phyloP scores from a whole-genome alignment of 2,888 invertebrate species.

The Dicycla oo region DNA sequence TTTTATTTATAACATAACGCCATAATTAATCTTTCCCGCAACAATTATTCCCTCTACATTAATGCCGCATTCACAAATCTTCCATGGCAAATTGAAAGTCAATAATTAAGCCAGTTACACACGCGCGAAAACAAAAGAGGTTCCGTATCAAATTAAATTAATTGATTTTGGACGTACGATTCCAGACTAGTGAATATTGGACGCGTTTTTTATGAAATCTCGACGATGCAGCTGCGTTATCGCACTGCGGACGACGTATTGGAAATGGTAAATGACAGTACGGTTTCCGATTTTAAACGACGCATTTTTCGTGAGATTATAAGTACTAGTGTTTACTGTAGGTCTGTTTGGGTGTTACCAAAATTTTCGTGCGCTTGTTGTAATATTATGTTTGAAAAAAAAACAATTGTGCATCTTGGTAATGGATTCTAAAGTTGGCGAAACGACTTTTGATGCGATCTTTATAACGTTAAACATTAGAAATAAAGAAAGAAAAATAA shows the following conservation, averaged over 20 bases:
- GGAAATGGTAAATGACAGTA: conserved; percentile 55
- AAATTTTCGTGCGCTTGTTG: background rate
- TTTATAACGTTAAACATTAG: too few relatives aligned
- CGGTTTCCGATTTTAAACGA: conserved; percentile 40
- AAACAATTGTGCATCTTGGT: background rate
- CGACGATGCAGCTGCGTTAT: conserved; percentile 52
- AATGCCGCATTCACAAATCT: conserved; percentile 22
- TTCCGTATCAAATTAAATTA: conserved; percentile 54
- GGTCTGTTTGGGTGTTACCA: background rate
- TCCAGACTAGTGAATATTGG: conserved; percentile 47
- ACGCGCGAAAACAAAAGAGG: conserved; percentile 34
- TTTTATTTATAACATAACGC: too few relatives aligned
- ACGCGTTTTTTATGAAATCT: conserved; percentile 55
- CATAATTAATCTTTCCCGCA: background rate
- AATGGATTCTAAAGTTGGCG: background rate
- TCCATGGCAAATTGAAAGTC: conserved; percentile 47
- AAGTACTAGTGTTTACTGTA: conserved; percentile 11
- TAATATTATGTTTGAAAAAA: background rate
- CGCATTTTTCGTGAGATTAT: conserved; percentile 40
- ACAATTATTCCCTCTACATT: conserved; percentile 1
- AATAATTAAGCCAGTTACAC: conserved; percentile 49
- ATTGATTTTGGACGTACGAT: conserved; percentile 46
- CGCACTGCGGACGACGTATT: conserved; percentile 56
- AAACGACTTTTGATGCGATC: background rate
- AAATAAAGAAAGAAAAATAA: too few relatives aligned